Evolutionary conservation across 2,797 vertebrate species (phyloP), one percentile per base, ranked within the genome.

Genomic region (Centropyge bicolor): DNA sequence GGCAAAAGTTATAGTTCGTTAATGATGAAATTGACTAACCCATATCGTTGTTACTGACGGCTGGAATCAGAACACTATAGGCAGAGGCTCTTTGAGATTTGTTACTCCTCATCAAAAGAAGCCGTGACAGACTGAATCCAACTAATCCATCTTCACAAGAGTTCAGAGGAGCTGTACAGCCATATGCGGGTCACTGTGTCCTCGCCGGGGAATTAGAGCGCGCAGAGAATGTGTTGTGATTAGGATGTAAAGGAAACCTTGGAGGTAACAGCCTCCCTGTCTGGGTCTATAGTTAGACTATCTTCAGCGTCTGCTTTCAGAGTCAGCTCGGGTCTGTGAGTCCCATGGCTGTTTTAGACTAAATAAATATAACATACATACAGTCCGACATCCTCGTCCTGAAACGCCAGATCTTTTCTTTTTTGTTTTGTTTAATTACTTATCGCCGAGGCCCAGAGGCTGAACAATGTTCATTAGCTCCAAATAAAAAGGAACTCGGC

Each of bases 121-220:
- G 56, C 45, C 43, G 49, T 77, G 85, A 82, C 72, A 74, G 69
- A 54, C 62, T 63, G 75, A 89, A 82, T 86, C 84, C 87, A 19
- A 62, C 81, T 86, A 84, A 88, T 91, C 84, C 80, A 72, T 80
- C 85, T 80, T 88, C 83, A 88, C 82, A 70, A 38, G 36, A 78
- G 83, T 88, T 89, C 80, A 80, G 83, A 85, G 56, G 81, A 84
- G 76, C 38, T 74, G 82, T 45, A 19, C 65, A 78, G 81, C 77
- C 51, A 60, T 70, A 49, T 49, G 74, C 74, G 77, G 86, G 88
- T 87, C 88, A 84, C 77, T 22, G 78, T 74, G 85, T 88, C 89
- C 86, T 86, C 81, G 60, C 62, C 76, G 8, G 43, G 70, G 82
- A 86, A 86, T 86, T 51, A 76, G 69, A 75, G 75, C 77, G 68